Base-by-base conservation (phyloP, 2,797 vertebrate genomes). In the Cyclura pinguis region DNA sequence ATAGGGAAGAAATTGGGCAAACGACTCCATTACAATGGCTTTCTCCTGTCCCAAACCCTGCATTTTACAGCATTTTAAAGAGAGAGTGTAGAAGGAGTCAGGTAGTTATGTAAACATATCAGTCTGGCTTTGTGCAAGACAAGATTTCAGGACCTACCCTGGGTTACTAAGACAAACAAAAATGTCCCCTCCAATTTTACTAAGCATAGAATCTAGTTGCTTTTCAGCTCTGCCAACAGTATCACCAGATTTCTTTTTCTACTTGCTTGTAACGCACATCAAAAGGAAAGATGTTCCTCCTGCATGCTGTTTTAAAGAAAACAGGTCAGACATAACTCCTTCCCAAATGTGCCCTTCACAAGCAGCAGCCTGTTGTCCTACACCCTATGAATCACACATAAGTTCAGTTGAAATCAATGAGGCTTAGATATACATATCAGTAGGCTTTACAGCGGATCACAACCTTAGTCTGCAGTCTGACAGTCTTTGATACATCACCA, bases 231-330 rank as follows among this genome's bases (percentile, higher is more conserved):
- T 59, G 57, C 0, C n/a, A 24, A 59, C 52, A 7, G 0, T 62
- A 24, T 72, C 42, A 35, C 64, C 62, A 59, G 73, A 69, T 32
- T 82, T 76, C 32, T 64, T 55, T 35, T 69, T 80, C 62, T 35
- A 64, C 88, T 94, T 92, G 55, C 86, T 90, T 81, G 18, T 62
- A 64, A 91, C 16, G 55, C 3, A 42, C 29, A n/a, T 5, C 27
- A 89, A 88, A 89, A 88, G 16, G 10, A 67, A 93, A 86, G 73
- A 42, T n/a, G 27, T 80, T 55, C 50, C 84, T 50, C 32, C 29
- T 64, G 0, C 42, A 2, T 57, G 47, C 27, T 84, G 20, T 38
- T 89, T 27, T 59, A 80, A 80, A 86, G 35, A 87, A 80, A 0
- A 0, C 42, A 84, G 32, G 87, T 47, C 80, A 92, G 14, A 6